These are phyloP conservation scores for Noctua fimbriata DNA, from an alignment of 2,888 invertebrate species.

Conservation along the genomic window DNA sequence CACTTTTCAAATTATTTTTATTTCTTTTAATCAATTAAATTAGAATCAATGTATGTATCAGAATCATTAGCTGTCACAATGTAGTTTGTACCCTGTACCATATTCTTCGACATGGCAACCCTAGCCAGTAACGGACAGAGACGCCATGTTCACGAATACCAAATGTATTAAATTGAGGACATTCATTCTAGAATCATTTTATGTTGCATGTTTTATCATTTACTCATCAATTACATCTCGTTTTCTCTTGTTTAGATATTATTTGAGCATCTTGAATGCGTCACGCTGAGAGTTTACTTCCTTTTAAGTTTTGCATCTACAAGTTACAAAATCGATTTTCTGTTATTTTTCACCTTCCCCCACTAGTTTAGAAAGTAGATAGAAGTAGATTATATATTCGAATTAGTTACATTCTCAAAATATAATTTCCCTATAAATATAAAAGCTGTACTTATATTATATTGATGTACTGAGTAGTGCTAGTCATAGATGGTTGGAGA, in stretches of 20 bases:
- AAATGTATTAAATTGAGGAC: conserved; percentile 77
- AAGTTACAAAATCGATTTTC: conserved; percentile 38
- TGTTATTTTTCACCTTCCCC: conserved; percentile 64
- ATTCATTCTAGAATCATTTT: conserved; percentile 80
- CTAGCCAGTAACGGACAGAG: conserved; percentile 4
- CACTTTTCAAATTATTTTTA: conserved; percentile 20
- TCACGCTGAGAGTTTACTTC: conserved; percentile 38
- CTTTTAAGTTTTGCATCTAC: conserved; percentile 44
- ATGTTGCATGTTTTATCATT: conserved; percentile 86
- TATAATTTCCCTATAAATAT: conserved; percentile 3
- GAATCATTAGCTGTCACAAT: conserved; percentile 43
- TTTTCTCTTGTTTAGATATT: conserved; percentile 49
- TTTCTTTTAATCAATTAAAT: conserved; percentile 11
- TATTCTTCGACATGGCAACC: conserved; percentile 35
- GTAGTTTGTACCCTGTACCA: conserved; percentile 44
- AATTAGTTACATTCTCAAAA: conserved; percentile 30
- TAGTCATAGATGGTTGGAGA: conserved; percentile 51
- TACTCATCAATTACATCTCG: conserved; percentile 70
- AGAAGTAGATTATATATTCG: conserved; percentile 28
- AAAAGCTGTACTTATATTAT: conserved; percentile 44
- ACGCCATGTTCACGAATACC: conserved; percentile 39
- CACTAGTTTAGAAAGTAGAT: conserved; percentile 64
- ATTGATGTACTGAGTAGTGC: conserved; percentile 59
- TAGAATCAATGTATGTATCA: conserved; percentile 35
- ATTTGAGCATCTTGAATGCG: conserved; percentile 53